Base-by-base conservation (phyloP, 2,797 vertebrate species). In the Ficedula albicollis region DNA sequence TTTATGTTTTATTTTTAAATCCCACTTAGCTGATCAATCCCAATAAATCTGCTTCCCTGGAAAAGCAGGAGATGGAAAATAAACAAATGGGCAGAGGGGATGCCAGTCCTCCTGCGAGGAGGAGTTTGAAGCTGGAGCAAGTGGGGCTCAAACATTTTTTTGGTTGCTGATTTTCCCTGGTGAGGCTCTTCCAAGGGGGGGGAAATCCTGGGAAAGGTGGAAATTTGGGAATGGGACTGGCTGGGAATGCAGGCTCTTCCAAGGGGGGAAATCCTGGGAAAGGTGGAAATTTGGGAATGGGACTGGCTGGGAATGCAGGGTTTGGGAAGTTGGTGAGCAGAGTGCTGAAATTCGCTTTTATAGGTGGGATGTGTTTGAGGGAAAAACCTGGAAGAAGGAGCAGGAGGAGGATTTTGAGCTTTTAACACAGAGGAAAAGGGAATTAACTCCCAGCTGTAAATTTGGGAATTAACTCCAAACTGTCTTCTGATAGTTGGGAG, bases 301-400 rank as follows among this genome's bases (percentile, higher is more conserved):
- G 48, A 2, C 15, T 34, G 48, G 18, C 48, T 44, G 34, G 76
- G 43, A 58, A 23, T 0, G 23, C 38, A 38, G 38, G 38, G 29
- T 36, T 25, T 5, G 11, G 44, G 49, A 25, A 29, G 19, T 0
- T 38, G 38, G 26, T 20, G 68, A n/a, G 51, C 59, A 13, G 3
- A 63, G 14, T 29, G 26, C 23, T n/a, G 10, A 0, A 0, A 0
- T 25, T 27, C 74, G 6, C 19, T 66, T n/a, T 34, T 30, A 0
- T 4, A 1, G 52, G 22, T n/a, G 54, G 44, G 46, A 48, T 63
- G 58, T 1, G 8, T 15, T 51, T 16, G 27, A 49, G 25, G 54
- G 55, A 3, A 29, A 29, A 26, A 5, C 0, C 2, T 29, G 25
- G 54, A 3, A 17, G 11, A 36, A 39, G 29, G 36, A 26, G 3